Evolutionary conservation across 2,113 vertebrate genomes (phyloP).

Genomic region (Himantopus leucocephalus): DNA sequence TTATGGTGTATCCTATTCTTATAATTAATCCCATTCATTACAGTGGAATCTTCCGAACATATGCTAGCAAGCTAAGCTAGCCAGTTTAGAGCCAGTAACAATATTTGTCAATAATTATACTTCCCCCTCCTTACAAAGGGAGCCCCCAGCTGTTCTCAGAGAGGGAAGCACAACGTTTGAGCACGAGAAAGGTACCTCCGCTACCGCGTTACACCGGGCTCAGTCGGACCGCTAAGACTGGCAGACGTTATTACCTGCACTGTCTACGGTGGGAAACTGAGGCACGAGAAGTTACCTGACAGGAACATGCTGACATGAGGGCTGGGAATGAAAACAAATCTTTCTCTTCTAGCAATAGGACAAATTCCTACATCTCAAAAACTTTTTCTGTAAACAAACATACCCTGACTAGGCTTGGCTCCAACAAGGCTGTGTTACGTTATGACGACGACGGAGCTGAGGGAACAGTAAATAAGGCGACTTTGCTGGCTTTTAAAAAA

Average conservation of each 20-base stretch:
- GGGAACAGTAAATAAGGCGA: neutral
- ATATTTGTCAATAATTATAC: neutral
- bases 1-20: neutral
- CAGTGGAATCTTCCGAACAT: rapidly evolving
- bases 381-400: neutral
- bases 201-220: rapidly evolving
- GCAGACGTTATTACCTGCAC: neutral
- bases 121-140: neutral
- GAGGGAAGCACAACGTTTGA: neutral
- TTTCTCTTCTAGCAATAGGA: neutral
- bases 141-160: neutral
- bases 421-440: neutral
- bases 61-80: neutral
- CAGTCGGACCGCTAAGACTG: rapidly evolving
- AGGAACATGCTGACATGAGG: rapidly evolving
- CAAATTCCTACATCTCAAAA: neutral
- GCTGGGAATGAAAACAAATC: neutral
- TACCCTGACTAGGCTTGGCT: neutral
- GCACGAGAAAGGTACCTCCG: neutral
- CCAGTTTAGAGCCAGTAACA: neutral
- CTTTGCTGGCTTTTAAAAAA: neutral
- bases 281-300: neutral
- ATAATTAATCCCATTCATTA: neutral
- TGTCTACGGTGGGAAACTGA: neutral
- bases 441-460: neutral